These are phyloP conservation scores for Hemiscyllium ocellatum DNA, from an alignment of 2,113 vertebrate species.

Conservation along the genomic window DNA sequence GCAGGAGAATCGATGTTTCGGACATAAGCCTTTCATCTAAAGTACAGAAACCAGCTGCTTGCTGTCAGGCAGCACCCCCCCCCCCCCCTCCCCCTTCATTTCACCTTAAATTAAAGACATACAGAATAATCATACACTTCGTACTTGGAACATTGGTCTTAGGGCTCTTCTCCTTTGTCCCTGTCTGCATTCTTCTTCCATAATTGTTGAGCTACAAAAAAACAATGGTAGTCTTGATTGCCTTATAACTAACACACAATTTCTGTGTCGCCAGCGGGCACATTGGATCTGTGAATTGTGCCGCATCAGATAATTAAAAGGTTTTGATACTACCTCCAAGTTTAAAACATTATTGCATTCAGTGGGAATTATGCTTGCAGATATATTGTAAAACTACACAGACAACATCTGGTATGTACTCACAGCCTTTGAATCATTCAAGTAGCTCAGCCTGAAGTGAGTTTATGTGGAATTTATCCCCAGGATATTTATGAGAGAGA, in stretches of 20 bases:
- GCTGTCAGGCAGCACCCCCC: background rate
- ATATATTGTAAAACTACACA: background rate
- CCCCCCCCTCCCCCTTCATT: too few relatives aligned
- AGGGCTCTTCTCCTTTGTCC: background rate
- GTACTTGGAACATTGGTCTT: background rate
- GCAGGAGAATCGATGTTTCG: too few relatives aligned
- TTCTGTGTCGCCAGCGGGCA: background rate
- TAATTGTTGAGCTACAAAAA: background rate
- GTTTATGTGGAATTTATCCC: conserved; percentile 4
- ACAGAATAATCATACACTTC: background rate
- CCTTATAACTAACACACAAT: background rate
- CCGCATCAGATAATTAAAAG: conserved; percentile 11
- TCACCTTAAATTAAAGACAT: too few relatives aligned
- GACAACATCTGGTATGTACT: conserved; percentile 19
- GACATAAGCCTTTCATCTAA: too few relatives aligned
- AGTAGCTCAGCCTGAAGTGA: conserved; percentile 9
- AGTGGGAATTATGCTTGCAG: conserved; percentile 34
- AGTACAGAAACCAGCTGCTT: background rate
- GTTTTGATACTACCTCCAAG: conserved; percentile 9
- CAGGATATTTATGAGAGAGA: background rate
- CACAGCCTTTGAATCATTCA: conserved; percentile 11
- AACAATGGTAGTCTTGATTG: background rate
- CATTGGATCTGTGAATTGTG: background rate
- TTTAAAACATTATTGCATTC: conserved; percentile 1
- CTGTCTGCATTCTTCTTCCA: background rate